These are phyloP conservation scores for Dreissena polymorpha DNA, from an alignment of 1,140 invertebrate genomes.

Conservation along the genomic window DNA sequence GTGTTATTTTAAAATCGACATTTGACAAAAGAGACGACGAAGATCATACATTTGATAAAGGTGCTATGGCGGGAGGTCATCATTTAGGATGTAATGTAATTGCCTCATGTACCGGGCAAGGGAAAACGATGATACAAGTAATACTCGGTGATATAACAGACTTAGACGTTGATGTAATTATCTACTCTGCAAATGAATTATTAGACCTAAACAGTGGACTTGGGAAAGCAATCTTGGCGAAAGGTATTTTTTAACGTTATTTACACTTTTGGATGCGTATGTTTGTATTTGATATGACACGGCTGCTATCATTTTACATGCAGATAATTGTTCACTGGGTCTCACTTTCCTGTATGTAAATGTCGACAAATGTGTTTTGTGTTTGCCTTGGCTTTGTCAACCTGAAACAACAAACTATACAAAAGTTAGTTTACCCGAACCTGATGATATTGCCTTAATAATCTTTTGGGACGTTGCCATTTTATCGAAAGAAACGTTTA, in stretches of 20 bases:
- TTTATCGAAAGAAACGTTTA: too few relatives aligned
- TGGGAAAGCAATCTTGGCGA: conserved; percentile 21
- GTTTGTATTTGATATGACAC: background rate
- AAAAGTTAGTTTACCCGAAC: too few relatives aligned
- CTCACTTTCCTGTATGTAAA: too few relatives aligned
- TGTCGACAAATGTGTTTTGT: too few relatives aligned
- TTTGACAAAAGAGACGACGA: background rate
- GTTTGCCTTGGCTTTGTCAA: too few relatives aligned
- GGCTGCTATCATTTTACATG: too few relatives aligned
- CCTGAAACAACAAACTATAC: too few relatives aligned
- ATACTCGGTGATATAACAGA: conserved; percentile 31
- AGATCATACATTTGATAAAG: background rate
- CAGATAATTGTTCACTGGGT: too few relatives aligned
- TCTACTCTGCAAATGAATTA: conserved; percentile 35
- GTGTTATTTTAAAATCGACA: background rate
- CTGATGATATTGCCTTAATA: too few relatives aligned
- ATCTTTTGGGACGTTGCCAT: too few relatives aligned
- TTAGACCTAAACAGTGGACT: conserved; percentile 26
- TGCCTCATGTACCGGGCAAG: conserved; percentile 12
- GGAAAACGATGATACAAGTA: background rate
- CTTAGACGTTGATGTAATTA: conserved; percentile 18
- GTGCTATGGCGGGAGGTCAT: background rate
- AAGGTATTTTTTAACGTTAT: conserved; percentile 13
- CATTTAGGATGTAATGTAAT: background rate
- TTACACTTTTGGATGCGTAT: too few relatives aligned